Evolutionary conservation across 2,797 vertebrate species (phyloP).

Genomic region (Fratercula arctica): DNA sequence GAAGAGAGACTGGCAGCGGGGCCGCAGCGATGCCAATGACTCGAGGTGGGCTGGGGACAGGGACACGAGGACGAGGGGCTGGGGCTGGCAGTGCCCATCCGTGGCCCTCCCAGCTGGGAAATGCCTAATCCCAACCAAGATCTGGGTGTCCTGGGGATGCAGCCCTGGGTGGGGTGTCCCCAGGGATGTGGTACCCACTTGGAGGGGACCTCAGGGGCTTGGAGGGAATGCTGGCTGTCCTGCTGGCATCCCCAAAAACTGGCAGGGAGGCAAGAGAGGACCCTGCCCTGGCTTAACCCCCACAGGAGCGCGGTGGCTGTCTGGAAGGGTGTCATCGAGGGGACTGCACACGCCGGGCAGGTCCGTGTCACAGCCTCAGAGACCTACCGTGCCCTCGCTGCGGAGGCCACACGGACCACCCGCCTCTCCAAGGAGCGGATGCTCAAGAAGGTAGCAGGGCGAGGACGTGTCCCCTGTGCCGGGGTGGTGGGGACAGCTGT

Average conservation of each 20-base stretch:
- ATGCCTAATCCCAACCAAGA: neutral
- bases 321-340: slow-evolving; percentile 86
- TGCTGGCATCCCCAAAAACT: neutral
- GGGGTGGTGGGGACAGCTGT: neutral
- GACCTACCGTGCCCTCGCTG: slow-evolving; percentile 78
- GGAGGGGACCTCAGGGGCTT: rapidly evolving
- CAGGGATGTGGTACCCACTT: rapidly evolving
- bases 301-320: slow-evolving; percentile 80
- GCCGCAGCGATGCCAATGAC: slow-evolving; percentile 72
- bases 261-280: neutral
- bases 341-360: slow-evolving; percentile 77
- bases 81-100: rapidly evolving
- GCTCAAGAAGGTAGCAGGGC: slow-evolving; percentile 78
- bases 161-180: neutral
- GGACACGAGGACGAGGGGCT: neutral
- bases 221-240: neutral
- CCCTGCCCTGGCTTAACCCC: neutral
- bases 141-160: neutral
- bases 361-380: slow-evolving; percentile 79
- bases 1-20: slow-evolving; percentile 87
- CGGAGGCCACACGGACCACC: slow-evolving; percentile 74
- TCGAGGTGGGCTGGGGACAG: slow-evolving; percentile 51
- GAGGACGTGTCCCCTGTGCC: neutral
- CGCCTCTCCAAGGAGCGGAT: slow-evolving; percentile 82
- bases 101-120: rapidly evolving